phyloP scores from a whole-genome alignment of 1,140 invertebrate species.

The Leptinotarsa defecta region DNA sequence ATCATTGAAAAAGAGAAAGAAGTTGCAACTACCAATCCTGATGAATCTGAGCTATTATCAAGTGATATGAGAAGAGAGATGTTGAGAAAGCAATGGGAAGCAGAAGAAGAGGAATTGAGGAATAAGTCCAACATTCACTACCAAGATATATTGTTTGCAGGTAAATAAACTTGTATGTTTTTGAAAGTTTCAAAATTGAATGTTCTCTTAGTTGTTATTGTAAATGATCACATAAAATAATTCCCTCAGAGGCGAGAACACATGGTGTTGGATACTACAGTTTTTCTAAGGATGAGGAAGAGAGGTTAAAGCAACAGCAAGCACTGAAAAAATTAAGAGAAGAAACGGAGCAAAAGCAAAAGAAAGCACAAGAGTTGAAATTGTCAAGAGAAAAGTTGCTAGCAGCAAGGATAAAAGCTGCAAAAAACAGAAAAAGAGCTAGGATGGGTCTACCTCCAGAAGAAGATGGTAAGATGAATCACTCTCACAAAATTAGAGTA shows the following conservation, averaged over 20 bases:
- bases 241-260: constrained; percentile 75
- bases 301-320: constrained; percentile 76
- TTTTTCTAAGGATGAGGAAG: constrained; percentile 82
- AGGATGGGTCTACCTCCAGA: constrained; percentile 75
- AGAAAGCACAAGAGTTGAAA: constrained; percentile 66
- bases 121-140: constrained; percentile 77
- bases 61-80: constrained; percentile 63
- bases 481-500: background rate
- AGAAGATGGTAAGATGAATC: constrained; percentile 50
- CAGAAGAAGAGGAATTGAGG: constrained; percentile 65
- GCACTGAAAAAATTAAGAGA: constrained; percentile 71
- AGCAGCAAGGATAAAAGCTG: constrained; percentile 75
- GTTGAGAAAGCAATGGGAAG: constrained; percentile 68
- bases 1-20: constrained; percentile 22
- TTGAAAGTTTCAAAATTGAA: background rate
- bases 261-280: constrained; percentile 89
- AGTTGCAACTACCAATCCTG: constrained; percentile 23
- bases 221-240: constrained; percentile 19
- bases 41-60: constrained; percentile 54
- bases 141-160: constrained; percentile 86
- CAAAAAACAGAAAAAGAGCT: constrained; percentile 75
- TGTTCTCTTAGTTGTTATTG: constrained; percentile 27
- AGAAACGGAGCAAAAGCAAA: constrained; percentile 72
- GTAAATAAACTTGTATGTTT: constrained; percentile 55
- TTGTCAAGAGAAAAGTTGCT: constrained; percentile 71